Percentiles rank a stretch among this genome's conserved stretches.
phyloP scores from a whole-genome alignment of 2,113 vertebrate species.

The Phyllostomus discolor region DNA sequence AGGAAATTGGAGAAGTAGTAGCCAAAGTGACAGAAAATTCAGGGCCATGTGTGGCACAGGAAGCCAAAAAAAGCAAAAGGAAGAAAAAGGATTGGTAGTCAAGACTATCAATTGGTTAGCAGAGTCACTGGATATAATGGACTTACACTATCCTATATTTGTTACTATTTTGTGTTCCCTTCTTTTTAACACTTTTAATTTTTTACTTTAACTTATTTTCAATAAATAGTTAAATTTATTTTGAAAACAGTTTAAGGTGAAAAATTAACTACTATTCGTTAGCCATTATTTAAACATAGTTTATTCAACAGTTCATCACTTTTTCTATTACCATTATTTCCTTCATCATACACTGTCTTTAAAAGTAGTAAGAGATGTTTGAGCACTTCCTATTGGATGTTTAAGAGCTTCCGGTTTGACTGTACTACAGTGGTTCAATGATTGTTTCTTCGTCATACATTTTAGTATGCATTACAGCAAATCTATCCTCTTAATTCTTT shows the following conservation, averaged over 20 bases:
- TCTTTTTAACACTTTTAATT: background rate
- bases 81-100: background rate
- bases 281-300: background rate
- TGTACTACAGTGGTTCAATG: background rate
- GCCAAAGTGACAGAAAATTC: background rate
- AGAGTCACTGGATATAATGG: background rate
- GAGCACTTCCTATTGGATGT: background rate
- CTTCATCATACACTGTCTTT: background rate
- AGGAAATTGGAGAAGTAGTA: background rate
- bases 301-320: background rate
- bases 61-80: background rate
- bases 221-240: background rate
- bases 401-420: background rate
- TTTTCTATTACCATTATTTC: background rate
- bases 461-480: background rate
- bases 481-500: background rate
- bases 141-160: background rate
- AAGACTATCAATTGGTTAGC: background rate
- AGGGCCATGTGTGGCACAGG: background rate
- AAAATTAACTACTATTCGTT: background rate
- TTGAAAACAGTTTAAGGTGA: background rate
- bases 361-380: background rate
- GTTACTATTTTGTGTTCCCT: background rate
- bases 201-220: slow-evolving; percentile 24
- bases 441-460: background rate